phyloP scores from a whole-genome alignment of 2,888 invertebrate genomes.

The Clepsis dumicolana region DNA sequence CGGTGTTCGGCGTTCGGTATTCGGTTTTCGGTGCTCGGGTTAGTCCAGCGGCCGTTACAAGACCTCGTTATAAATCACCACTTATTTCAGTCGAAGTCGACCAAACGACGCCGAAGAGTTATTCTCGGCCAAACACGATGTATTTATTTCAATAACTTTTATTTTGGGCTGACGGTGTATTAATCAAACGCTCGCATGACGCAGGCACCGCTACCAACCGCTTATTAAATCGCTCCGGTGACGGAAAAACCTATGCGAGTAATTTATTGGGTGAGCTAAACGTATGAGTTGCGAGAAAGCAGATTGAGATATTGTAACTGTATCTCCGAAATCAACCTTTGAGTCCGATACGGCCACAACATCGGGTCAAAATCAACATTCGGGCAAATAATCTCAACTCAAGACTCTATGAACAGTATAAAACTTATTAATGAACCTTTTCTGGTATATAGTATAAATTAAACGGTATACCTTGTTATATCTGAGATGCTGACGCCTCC shows the following conservation, averaged over 20 bases:
- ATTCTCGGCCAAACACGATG: slow-evolving; percentile 30
- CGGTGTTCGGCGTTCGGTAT: neutral
- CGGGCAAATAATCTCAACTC: neutral
- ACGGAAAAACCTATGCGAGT: slow-evolving; percentile 28
- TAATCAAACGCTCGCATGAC: slow-evolving; percentile 38
- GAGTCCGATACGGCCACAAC: neutral
- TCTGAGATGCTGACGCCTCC: too few species aligned
- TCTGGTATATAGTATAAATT: too few species aligned
- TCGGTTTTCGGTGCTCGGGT: slow-evolving; percentile 1
- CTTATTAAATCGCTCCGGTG: slow-evolving; percentile 27
- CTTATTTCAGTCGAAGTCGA: slow-evolving; percentile 30
- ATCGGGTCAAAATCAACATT: neutral
- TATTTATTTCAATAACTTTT: slow-evolving; percentile 43
- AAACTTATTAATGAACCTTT: too few species aligned
- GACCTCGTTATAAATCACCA: slow-evolving; percentile 27
- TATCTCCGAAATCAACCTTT: neutral
- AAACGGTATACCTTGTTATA: too few species aligned
- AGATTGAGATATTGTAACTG: neutral
- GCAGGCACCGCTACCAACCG: slow-evolving; percentile 11
- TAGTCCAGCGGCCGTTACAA: slow-evolving; percentile 7
- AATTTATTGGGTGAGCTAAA: slow-evolving; percentile 24
- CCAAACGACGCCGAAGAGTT: slow-evolving; percentile 21
- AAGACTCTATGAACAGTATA: too few species aligned
- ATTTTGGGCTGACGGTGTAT: slow-evolving; percentile 30
- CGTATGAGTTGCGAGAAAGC: slow-evolving; percentile 7